These are phyloP conservation scores for Thalassophryne amazonica DNA, from an alignment of 2,797 vertebrate species.

Conservation along the genomic window DNA sequence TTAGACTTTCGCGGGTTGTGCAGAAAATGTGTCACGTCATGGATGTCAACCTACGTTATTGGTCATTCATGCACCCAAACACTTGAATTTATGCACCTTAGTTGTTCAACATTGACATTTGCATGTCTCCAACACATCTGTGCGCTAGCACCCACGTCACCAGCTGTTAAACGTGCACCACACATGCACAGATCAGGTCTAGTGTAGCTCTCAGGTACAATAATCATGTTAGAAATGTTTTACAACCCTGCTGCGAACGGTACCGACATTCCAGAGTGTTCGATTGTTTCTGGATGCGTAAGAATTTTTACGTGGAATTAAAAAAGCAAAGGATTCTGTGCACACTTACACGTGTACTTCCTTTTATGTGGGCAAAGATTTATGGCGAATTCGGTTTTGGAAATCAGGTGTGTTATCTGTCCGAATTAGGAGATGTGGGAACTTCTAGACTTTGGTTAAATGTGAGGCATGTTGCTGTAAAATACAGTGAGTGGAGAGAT, in stretches of 20 bases:
- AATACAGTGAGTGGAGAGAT: no score
- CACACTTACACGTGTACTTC: no score
- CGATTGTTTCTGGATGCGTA: background rate
- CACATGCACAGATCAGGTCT: constrained; percentile 33
- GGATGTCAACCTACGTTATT: background rate
- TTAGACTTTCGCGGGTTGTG: background rate
- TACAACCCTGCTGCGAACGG: constrained; percentile 5
- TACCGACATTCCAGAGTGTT: constrained; percentile 20
- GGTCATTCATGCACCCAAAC: background rate
- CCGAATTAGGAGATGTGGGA: no score
- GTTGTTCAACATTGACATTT: background rate
- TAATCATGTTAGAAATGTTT: constrained; percentile 24
- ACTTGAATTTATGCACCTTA: background rate
- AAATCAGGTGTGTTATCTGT: no score
- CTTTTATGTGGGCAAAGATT: no score
- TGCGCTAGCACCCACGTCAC: constrained; percentile 22
- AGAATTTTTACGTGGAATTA: no score
- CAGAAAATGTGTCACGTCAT: constrained; percentile 1
- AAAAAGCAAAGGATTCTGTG: no score
- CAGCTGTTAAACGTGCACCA: constrained; percentile 35
- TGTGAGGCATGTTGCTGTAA: no score
- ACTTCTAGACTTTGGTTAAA: no score
- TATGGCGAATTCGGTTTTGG: no score
- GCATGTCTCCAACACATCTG: background rate
- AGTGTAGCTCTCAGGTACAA: constrained; percentile 60